phyloP scores from a whole-genome alignment of 2,113 vertebrate genomes.

The Ranitomeya imitator region DNA sequence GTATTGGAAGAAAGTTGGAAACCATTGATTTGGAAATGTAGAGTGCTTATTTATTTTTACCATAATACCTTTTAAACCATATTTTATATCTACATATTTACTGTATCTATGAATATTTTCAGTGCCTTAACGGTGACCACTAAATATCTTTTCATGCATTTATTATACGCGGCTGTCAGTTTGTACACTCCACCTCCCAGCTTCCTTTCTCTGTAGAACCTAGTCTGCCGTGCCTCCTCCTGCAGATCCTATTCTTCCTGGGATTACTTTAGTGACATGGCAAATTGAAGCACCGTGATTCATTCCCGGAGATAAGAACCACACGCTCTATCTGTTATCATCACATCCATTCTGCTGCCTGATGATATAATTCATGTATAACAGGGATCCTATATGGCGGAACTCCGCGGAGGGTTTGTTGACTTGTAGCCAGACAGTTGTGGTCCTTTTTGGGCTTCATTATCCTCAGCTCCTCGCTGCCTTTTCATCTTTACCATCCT shows the following conservation, averaged over 20 bases:
- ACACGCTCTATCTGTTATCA: not conserved
- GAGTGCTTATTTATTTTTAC: too few species aligned
- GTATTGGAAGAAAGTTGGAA: too few species aligned
- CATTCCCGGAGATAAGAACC: not conserved
- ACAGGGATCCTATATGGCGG: slow-evolving; percentile 12
- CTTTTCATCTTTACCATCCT: slow-evolving; percentile 6
- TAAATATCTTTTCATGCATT: too few species aligned
- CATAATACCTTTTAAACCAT: too few species aligned
- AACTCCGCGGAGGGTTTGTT: slow-evolving; percentile 29
- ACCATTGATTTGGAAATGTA: too few species aligned
- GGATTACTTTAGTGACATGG: slow-evolving; percentile 3
- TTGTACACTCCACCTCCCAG: too few species aligned
- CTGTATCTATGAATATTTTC: not conserved
- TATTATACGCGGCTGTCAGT: too few species aligned
- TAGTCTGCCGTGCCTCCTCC: not conserved
- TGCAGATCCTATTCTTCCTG: not conserved
- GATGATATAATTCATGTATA: slow-evolving; percentile 35
- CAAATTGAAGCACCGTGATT: not conserved
- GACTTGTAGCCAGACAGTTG: slow-evolving; percentile 33
- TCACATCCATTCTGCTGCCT: not conserved
- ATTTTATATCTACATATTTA: too few species aligned
- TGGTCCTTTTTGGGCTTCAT: slow-evolving; percentile 41
- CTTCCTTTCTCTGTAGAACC: too few species aligned
- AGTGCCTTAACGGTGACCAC: too few species aligned
- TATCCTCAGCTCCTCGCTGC: slow-evolving; percentile 28